A percentile compares a stretch with the other conserved stretches of the same genome.
phyloP scores from a whole-genome alignment of 2,888 invertebrate genomes.

The Cactoblastis cactorum region DNA sequence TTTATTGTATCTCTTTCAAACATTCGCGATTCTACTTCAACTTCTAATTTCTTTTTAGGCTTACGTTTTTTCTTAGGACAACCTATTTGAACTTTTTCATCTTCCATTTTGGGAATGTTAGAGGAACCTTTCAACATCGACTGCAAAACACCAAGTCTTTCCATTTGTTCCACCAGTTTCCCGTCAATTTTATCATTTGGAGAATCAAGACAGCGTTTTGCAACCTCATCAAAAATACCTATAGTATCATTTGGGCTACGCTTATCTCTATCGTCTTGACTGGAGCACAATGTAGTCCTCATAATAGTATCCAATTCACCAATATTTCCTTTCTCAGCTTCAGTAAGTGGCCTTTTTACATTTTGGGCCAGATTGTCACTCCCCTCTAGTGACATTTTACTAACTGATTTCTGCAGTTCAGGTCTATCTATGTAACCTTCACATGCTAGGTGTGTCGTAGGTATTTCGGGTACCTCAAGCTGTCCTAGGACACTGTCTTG shows the following conservation, averaged over 20 bases:
- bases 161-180: conserved; percentile 1
- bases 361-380: too few species aligned
- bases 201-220: conserved; percentile 2
- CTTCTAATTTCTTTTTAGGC: background rate
- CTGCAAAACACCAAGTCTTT: background rate
- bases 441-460: background rate
- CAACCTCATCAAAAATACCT: conserved; percentile 7
- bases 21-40: background rate
- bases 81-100: conserved; percentile 1
- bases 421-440: background rate
- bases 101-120: background rate
- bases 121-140: background rate
- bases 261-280: background rate
- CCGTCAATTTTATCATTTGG: conserved; percentile 2
- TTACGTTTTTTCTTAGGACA: background rate
- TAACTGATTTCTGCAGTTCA: background rate
- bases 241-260: background rate
- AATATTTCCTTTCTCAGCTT: background rate
- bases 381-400: too few species aligned
- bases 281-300: background rate
- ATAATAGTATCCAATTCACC: background rate
- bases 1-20: background rate
- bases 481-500: background rate
- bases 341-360: conserved; percentile 27
- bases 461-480: background rate